A percentile compares a stretch with the other conserved stretches of the same genome.
Conservation (phyloP, 2,113 vertebrate species). For the Pygoscelis adeliae region DNA sequence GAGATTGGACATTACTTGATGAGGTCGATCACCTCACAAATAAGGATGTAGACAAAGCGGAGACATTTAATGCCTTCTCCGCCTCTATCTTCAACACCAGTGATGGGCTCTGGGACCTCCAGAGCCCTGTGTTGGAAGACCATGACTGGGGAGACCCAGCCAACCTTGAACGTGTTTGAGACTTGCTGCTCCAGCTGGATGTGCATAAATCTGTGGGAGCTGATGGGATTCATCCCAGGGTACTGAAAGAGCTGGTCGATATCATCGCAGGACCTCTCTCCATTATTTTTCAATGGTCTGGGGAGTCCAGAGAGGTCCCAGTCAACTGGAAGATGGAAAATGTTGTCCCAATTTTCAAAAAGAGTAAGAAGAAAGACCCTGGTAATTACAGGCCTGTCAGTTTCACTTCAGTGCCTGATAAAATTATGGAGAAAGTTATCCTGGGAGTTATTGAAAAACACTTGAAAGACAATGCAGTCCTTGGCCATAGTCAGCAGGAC, state of each 20-base stretch:
- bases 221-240: not conserved
- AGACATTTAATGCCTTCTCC: not conserved
- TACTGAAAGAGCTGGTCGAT: not conserved
- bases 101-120: too few relatives aligned
- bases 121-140: not conserved
- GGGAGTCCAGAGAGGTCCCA: not conserved
- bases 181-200: not conserved
- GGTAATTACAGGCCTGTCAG: too few relatives aligned
- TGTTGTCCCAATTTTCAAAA: not conserved
- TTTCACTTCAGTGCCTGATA: not conserved
- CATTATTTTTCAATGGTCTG: not conserved
- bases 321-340: not conserved
- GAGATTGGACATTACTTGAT: not conserved
- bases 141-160: rapidly evolving
- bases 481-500: not conserved
- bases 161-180: not conserved
- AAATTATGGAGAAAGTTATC: not conserved
- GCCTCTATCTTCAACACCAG: not conserved
- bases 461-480: not conserved
- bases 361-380: not conserved
- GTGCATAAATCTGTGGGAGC: rapidly evolving
- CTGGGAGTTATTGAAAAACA: not conserved
- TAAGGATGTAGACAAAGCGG: not conserved
- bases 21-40: not conserved
- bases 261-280: not conserved